Evolutionary conservation across 2,113 vertebrate genomes (phyloP).

Genomic region (Sciurus niger): DNA sequence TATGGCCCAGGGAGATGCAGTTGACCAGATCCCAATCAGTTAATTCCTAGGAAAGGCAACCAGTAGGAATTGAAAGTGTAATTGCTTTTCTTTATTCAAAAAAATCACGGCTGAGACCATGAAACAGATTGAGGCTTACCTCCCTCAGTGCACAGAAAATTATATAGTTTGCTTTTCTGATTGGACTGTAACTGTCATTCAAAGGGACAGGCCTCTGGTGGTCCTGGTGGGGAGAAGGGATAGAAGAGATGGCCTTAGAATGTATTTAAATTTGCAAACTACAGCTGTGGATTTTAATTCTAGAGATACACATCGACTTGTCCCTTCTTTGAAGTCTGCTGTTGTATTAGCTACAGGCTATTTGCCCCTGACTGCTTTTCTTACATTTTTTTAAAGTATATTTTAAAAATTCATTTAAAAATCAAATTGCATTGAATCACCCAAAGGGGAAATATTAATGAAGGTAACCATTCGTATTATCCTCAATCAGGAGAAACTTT

Average conservation of each 20-base stretch:
- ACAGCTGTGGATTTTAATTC: conserved; percentile 63
- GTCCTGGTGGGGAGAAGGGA: background rate
- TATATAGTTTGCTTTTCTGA: conserved; percentile 85
- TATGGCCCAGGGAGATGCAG: conserved; percentile 58
- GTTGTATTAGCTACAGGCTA: background rate
- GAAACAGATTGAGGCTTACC: conserved; percentile 89
- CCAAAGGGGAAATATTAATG: conserved; percentile 66
- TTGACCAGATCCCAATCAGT: conserved; percentile 77
- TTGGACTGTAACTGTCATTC: conserved; percentile 64
- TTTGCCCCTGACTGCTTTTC: background rate
- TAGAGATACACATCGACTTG: conserved; percentile 32
- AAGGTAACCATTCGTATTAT: conserved; percentile 47
- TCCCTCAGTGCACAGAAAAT: conserved; percentile 84
- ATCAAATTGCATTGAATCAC: background rate
- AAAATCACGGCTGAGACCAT: conserved; percentile 89
- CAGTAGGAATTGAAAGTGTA: conserved; percentile 88
- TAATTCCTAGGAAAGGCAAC: conserved; percentile 81
- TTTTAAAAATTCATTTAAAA: conserved; percentile 60
- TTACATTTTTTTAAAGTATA: conserved; percentile 6
- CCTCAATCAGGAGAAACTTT: conserved; percentile 14
- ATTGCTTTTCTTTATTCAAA: conserved; percentile 89
- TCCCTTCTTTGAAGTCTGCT: conserved; percentile 56
- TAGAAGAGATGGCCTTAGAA: background rate
- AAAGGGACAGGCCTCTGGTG: conserved; percentile 57
- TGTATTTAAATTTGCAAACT: conserved; percentile 42